These are phyloP conservation scores for Gymnobelideus leadbeateri DNA, from an alignment of 2,113 vertebrate genomes.

Conservation along the genomic window DNA sequence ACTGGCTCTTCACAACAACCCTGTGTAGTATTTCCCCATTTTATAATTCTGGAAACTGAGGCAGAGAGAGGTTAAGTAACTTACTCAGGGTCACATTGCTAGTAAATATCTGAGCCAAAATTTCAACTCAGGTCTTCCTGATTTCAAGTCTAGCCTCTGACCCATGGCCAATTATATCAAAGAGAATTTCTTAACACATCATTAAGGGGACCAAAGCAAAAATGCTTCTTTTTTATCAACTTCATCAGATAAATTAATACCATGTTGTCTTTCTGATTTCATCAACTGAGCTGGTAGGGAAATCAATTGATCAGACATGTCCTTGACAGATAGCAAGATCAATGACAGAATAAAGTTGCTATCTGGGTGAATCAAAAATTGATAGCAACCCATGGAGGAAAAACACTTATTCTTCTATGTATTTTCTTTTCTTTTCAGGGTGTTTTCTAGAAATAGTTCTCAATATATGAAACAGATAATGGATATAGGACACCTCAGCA, in stretches of 20 bases:
- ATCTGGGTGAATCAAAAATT: neutral
- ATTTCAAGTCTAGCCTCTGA: neutral
- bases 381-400: neutral
- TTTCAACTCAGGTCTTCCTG: neutral
- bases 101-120: neutral
- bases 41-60: neutral
- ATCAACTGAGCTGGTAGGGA: neutral
- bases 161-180: neutral
- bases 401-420: neutral
- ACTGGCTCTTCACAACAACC: neutral
- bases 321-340: neutral
- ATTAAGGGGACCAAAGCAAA: neutral
- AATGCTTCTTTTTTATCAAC: neutral
- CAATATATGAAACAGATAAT: neutral
- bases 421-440: neutral
- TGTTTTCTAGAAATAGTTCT: neutral
- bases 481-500: neutral
- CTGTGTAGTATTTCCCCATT: neutral
- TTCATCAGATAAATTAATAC: neutral
- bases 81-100: neutral
- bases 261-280: neutral
- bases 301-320: neutral
- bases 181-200: neutral
- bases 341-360: neutral
- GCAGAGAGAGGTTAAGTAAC: neutral